phyloP scores from a whole-genome alignment of 2,797 vertebrate species.

The Meda fulgida region DNA sequence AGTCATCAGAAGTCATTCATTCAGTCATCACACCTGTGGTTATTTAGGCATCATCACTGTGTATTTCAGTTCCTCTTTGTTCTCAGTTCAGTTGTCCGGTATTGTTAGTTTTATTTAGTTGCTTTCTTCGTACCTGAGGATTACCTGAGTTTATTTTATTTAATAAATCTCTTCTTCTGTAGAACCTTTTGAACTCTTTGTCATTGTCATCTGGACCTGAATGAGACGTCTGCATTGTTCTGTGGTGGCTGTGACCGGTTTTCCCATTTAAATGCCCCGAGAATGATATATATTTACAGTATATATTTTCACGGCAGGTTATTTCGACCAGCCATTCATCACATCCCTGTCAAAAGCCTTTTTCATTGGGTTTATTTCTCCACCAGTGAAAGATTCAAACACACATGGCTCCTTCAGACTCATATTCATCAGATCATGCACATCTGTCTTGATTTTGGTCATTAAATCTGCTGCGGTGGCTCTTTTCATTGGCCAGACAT shows the following conservation, averaged over 20 bases:
- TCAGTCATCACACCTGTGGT: too few relatives aligned
- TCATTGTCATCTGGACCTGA: not conserved
- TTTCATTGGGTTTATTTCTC: conserved; percentile 16
- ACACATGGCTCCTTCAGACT: not conserved
- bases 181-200: not conserved
- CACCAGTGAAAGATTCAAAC: not conserved
- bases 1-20: too few relatives aligned
- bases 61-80: too few relatives aligned
- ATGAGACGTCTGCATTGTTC: not conserved
- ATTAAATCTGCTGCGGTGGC: not conserved
- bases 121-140: too few relatives aligned
- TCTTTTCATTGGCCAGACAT: not conserved
- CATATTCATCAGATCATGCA: not conserved
- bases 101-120: too few relatives aligned
- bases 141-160: too few relatives aligned
- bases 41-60: too few relatives aligned
- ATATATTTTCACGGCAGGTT: not conserved
- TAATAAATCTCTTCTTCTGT: not conserved
- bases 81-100: too few relatives aligned
- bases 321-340: not conserved
- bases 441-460: conserved; percentile 23
- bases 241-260: not conserved
- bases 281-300: not conserved
- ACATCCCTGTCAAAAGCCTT: not conserved
- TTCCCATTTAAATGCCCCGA: not conserved